Conservation (phyloP, 2,888 invertebrate species). For the Drosophila borealis region DNA sequence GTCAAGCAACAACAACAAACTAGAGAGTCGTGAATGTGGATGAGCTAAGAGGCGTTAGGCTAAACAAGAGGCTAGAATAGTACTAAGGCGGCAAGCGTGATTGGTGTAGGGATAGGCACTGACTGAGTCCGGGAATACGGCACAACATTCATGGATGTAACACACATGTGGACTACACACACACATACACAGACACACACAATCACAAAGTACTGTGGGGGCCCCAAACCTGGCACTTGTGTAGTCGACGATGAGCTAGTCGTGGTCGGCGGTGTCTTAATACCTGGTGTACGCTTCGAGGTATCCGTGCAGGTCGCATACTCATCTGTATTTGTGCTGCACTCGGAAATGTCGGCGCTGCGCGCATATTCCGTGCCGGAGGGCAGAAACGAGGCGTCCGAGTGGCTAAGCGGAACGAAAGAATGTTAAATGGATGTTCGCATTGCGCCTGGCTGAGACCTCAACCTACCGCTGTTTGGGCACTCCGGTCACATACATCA, state of each 20-base stretch:
- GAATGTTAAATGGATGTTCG: not conserved
- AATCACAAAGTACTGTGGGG: conserved; percentile 49
- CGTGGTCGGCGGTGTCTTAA: conserved; percentile 85
- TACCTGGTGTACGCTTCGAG: conserved; percentile 87
- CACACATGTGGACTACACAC: conserved; percentile 28
- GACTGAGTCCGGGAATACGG: conserved; percentile 31
- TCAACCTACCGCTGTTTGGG: conserved; percentile 65
- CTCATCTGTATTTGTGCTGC: conserved; percentile 93
- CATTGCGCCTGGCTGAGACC: no score
- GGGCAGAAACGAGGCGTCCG: conserved; percentile 66
- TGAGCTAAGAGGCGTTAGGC: conserved; percentile 52
- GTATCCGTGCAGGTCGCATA: conserved; percentile 94
- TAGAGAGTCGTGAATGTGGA: conserved; percentile 67
- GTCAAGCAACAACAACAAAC: conserved; percentile 84
- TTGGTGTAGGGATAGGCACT: conserved; percentile 30
- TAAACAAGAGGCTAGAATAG: conserved; percentile 26
- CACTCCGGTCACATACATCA: conserved; percentile 61
- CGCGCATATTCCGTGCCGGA: conserved; percentile 82
- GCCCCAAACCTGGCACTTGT: conserved; percentile 85
- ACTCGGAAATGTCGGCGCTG: conserved; percentile 92
- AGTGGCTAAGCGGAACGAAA: conserved; percentile 48
- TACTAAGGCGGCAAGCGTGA: conserved; percentile 39
- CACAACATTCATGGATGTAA: conserved; percentile 49
- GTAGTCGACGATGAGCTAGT: conserved; percentile 85
- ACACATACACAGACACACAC: conserved; percentile 39